Base-by-base conservation (phyloP, 2,113 vertebrate genomes). In the Campylomormyrus numenius region DNA sequence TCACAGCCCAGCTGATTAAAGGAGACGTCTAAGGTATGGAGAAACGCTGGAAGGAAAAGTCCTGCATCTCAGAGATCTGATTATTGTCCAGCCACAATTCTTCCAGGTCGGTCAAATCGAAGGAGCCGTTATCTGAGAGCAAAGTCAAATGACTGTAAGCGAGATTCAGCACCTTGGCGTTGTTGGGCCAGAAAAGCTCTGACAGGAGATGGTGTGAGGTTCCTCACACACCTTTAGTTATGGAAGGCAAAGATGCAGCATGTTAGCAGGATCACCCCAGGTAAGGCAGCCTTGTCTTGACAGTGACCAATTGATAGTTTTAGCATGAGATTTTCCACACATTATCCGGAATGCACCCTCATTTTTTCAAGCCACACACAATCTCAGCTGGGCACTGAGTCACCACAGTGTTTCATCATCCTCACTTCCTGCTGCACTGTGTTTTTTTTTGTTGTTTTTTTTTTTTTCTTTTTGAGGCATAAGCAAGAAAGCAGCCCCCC, bases 41-140 rank as follows among this genome's bases (percentile, higher is more conserved):
- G 53, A 21, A 56, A 56, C 53, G 58, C 15, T 31, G 35, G 46
- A 92, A 91, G 46, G 90, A 77, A 3, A n/a, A 11, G 7, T 11
- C n/a, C 3, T 88, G 0, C 19, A 91, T 87, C 17, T 3, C 15
- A 11, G 11, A 53, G 46, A 91, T 83, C 0, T 85, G 7, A 31
- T 91, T 92, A 10, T 27, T 45, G 48, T 91, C 90, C 52, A 91
- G 86, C 6, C 88, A 70, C 5, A 91, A 80, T 7, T 80, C n/a
- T 8, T 84, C 66, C 89, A 91, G 21, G 3, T 27, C 2, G 3
- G 56, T 35, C 9, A 92, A 80, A 3, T 45, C 46, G 80, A 7
- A 50, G 48, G 91, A 88, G 21, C 48, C 15, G 2, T 27, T 13
- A 0, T n/a, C 5, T 9, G 49, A 53, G 21, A 91, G 50, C 27